phyloP scores from a whole-genome alignment of 2,888 invertebrate genomes.

The Parasteatoda lunata region DNA sequence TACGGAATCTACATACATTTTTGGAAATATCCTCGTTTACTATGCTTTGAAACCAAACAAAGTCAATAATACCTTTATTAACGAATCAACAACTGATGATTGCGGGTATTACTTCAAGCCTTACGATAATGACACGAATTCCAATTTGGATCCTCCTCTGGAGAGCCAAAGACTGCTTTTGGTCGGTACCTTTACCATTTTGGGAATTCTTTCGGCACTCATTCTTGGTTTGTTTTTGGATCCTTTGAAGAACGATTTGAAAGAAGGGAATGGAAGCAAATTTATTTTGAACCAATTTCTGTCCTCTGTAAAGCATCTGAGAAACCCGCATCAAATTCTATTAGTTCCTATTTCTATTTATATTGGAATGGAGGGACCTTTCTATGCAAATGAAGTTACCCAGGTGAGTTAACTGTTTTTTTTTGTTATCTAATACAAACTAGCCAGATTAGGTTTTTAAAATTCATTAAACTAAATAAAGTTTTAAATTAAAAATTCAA shows the following conservation, averaged over 20 bases:
- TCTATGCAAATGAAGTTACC: slow-evolving; percentile 85
- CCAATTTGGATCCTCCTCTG: slow-evolving; percentile 85
- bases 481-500: too few species aligned
- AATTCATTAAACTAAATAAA: too few species aligned
- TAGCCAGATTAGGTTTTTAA: too few species aligned
- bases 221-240: slow-evolving; percentile 92
- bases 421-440: too few species aligned
- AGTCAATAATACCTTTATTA: background rate
- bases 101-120: slow-evolving; percentile 24
- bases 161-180: slow-evolving; percentile 91
- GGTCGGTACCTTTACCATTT: slow-evolving; percentile 89
- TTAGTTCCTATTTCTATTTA: slow-evolving; percentile 95
- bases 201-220: slow-evolving; percentile 87
- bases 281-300: slow-evolving; percentile 78
- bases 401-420: slow-evolving; percentile 72
- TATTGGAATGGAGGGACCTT: slow-evolving; percentile 98
- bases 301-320: slow-evolving; percentile 88
- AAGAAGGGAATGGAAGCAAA: slow-evolving; percentile 6
- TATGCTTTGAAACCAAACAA: slow-evolving; percentile 70
- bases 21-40: slow-evolving; percentile 96
- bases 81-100: background rate
- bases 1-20: slow-evolving; percentile 96
- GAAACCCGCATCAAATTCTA: slow-evolving; percentile 92
- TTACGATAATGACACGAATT: slow-evolving; percentile 66
- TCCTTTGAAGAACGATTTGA: slow-evolving; percentile 80